Evolutionary conservation across 2,888 invertebrate species (phyloP), one percentile per base, ranked within the genome.

Genomic region (Muschampia plurimacula): DNA sequence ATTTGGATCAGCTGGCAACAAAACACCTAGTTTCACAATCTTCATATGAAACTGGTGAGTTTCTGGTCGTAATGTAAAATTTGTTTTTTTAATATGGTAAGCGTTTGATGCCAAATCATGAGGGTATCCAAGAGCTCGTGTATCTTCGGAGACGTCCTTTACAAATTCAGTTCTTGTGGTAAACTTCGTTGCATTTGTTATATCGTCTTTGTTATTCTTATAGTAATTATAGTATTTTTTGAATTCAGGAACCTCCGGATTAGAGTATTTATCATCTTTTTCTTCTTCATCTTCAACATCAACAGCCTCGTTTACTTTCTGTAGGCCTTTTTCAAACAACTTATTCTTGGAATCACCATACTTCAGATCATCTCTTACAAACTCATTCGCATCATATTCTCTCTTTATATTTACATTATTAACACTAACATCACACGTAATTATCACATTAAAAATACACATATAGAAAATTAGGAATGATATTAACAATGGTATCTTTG

Each of bases 1-100:
- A 41, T 89, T 89, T 1, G 95, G 92, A 83, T 96, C 95, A 49
- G 93, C 94, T 0, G 97, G 96, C 64, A 96, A 94, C 59, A 97
- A 90, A 13, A 97, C 96, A 3, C 96, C 96, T 59, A 97, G 87
- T 76, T 95, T 95, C 12, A 96, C 93, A 62, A 93, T 90, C 77
- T 92, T 94, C 63, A 94, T 89, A 59, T 84, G 78, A 78, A 93
- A 93, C 73, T 84, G 86, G 74, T 91, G 87, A 46, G 85, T 84
- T 75, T 90, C 89, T 52, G 89, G 88, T 74, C 89, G 85, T 68
- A 94, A 80, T 72, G 93, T 90, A 67, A 91, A 88, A 76, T 91
- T 91, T 15, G 92, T 90, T 77, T 88, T 89, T 78, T 92, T 92
- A 2, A 94, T 86, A 72, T 84, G 88, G 77, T 89, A 94, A 2